These are phyloP conservation scores for Porites lutea DNA, from an alignment of 64 coral and sea anemone species.

Conservation along the genomic window DNA sequence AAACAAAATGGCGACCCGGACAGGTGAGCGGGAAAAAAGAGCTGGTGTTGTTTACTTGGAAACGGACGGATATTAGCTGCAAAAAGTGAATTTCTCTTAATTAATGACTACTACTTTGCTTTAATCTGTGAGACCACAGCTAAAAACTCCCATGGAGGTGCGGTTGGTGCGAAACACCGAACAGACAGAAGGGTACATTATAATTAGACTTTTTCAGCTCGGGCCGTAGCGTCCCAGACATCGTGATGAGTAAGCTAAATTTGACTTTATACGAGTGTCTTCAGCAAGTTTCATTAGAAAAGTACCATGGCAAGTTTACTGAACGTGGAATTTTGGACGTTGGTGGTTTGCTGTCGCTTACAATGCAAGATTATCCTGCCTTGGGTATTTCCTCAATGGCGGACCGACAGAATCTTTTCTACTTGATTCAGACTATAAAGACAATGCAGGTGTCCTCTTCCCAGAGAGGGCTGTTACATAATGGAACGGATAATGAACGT, in stretches of 20 bases:
- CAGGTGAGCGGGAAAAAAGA: slow-evolving; percentile 22
- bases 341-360: slow-evolving; percentile 56
- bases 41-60: slow-evolving; percentile 15
- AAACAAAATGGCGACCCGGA: background rate
- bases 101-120: no score
- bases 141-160: no score
- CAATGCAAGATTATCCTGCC: slow-evolving; percentile 91
- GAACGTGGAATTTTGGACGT: slow-evolving; percentile 58
- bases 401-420: slow-evolving; percentile 80
- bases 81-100: background rate
- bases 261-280: slow-evolving; percentile 54
- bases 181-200: background rate
- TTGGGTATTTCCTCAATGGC: slow-evolving; percentile 83
- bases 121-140: background rate
- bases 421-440: slow-evolving; percentile 84
- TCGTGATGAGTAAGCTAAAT: background rate
- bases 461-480: background rate
- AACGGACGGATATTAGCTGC: background rate
- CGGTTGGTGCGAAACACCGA: background rate
- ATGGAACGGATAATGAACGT: background rate
- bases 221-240: background rate
- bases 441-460: background rate
- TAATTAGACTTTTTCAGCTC: background rate
- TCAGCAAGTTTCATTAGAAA: slow-evolving; percentile 76
- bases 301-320: slow-evolving; percentile 57